Evolutionary conservation across 2,888 invertebrate genomes (phyloP).

Genomic region (Caenorhabditis macrosperma): DNA sequence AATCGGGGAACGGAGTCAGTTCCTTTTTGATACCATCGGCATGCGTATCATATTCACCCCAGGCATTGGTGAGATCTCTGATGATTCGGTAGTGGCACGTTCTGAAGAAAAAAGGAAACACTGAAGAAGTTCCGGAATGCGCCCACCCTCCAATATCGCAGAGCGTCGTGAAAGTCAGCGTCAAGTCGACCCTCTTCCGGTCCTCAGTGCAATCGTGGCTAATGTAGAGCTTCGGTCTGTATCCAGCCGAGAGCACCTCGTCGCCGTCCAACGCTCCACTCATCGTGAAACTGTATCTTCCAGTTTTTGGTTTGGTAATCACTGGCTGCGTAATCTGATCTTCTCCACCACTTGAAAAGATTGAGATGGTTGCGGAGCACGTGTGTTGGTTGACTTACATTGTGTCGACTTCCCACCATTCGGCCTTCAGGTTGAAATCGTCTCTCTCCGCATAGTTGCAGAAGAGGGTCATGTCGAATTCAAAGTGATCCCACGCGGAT

Average conservation of each 20-base stretch:
- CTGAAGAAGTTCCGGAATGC: neutral
- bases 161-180: conserved; percentile 7
- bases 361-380: neutral
- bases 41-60: conserved; percentile 5
- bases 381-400: neutral
- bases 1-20: conserved; percentile 17
- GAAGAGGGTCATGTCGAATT: conserved; percentile 41
- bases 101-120: conserved; percentile 1
- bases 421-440: conserved; percentile 1
- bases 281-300: conserved; percentile 29
- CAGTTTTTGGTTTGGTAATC: neutral
- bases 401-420: conserved; percentile 20
- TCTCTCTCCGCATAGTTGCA: neutral
- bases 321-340: neutral
- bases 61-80: conserved; percentile 26
- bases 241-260: conserved; percentile 25
- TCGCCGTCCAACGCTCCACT: conserved; percentile 24
- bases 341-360: neutral
- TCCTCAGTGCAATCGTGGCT: conserved; percentile 32
- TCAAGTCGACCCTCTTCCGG: conserved; percentile 14
- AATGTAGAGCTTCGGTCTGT: neutral
- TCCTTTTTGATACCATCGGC: neutral
- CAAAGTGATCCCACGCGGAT: conserved; percentile 24
- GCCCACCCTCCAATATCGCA: conserved; percentile 30
- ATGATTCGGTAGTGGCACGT: conserved; percentile 36